These are phyloP conservation scores for Drosophila ambigua DNA, from an alignment of 1,140 invertebrate species.

Conservation along the genomic window DNA sequence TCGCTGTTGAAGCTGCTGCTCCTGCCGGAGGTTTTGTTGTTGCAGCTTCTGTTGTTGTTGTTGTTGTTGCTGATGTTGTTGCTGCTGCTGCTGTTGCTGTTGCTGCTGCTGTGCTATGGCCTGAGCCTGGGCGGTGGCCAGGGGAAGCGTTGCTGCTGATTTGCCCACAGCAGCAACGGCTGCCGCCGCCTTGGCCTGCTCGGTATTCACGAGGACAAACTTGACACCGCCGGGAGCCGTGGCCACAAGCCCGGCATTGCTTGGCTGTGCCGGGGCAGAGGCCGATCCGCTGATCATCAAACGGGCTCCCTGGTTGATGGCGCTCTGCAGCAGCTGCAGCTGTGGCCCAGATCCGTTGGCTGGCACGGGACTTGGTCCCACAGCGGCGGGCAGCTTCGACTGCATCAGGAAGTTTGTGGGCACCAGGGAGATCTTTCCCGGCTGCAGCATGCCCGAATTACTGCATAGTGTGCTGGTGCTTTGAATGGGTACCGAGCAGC, in stretches of 20 bases:
- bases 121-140: conserved; percentile 37
- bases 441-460: conserved; percentile 40
- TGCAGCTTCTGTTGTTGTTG: conserved; percentile 37
- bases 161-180: conserved; percentile 56
- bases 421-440: conserved; percentile 77
- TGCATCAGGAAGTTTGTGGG: conserved; percentile 82
- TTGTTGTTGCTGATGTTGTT: conserved; percentile 39
- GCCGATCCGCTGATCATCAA: conserved; percentile 67
- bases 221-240: conserved; percentile 74
- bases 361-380: conserved; percentile 36
- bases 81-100: conserved; percentile 52
- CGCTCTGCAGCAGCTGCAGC: conserved; percentile 66
- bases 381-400: conserved; percentile 53
- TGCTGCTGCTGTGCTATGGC: conserved; percentile 33
- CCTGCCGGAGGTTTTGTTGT: conserved; percentile 39
- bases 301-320: conserved; percentile 66
- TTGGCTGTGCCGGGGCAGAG: conserved; percentile 34
- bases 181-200: conserved; percentile 61
- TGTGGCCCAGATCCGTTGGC: conserved; percentile 37
- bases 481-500: conserved; percentile 16
- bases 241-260: conserved; percentile 56
- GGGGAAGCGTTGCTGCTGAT: conserved; percentile 30
- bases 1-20: conserved; percentile 6
- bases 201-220: conserved; percentile 77
- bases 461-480: conserved; percentile 2